These are phyloP conservation scores for Agapetus fuscipes DNA, from an alignment of 2,888 invertebrate species.

Conservation along the genomic window DNA sequence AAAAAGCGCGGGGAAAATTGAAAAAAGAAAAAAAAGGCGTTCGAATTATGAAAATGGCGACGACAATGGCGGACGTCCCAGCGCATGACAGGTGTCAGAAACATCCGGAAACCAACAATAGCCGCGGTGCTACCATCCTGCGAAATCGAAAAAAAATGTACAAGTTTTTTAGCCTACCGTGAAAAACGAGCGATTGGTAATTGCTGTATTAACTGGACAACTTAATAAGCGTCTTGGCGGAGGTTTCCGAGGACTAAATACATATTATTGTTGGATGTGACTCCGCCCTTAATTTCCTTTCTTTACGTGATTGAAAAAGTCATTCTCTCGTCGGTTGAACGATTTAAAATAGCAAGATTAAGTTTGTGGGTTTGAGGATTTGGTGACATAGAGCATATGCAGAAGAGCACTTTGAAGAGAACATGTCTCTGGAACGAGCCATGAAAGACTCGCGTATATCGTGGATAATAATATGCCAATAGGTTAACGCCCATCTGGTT, in stretches of 20 bases:
- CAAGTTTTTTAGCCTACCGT: background rate
- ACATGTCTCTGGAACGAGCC: no score
- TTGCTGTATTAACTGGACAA: conserved; percentile 20
- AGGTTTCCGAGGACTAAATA: conserved; percentile 6
- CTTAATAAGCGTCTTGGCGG: conserved; percentile 18
- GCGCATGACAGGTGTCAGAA: conserved; percentile 21
- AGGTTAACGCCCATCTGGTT: no score
- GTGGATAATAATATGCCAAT: no score
- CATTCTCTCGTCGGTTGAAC: no score
- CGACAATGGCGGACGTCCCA: conserved; percentile 17
- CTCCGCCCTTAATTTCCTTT: background rate
- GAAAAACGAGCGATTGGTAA: conserved; percentile 4
- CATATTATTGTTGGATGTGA: background rate
- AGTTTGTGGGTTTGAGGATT: no score
- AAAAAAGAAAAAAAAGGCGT: conserved; percentile 2
- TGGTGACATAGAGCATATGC: no score
- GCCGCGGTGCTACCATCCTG: background rate
- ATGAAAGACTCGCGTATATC: no score
- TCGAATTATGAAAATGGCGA: conserved; percentile 15
- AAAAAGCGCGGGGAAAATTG: no score
- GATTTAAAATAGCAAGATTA: no score
- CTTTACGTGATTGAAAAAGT: background rate
- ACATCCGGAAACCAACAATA: conserved; percentile 13
- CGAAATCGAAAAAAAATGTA: background rate
- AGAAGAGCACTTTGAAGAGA: no score